Base-by-base conservation (phyloP, 2,797 vertebrate genomes). In the Labroides dimidiatus region DNA sequence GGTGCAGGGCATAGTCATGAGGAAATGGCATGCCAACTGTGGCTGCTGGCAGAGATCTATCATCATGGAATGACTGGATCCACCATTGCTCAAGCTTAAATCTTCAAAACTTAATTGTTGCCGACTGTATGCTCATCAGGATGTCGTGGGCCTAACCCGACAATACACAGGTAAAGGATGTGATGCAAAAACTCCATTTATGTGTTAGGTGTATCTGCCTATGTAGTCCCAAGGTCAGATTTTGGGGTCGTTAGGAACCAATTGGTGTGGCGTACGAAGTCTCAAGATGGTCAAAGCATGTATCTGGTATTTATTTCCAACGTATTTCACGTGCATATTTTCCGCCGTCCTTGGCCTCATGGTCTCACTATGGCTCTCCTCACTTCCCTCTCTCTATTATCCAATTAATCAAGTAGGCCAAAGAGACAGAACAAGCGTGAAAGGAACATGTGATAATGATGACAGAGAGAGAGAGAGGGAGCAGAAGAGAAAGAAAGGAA, bases 361-460 rank as follows among this genome's bases (percentile, higher is more conserved):
- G 63, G 23, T 74, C 56, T 65, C 76, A 65, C 49, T 39, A 64
- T 39, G 63, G 54, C 53, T 69, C 62, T 77, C 54, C 64, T 71
- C 73, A 33, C 75, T 66, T 72, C 69, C 65, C 64, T 75, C 54
- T 76, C 68, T 50, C 30, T 49, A 58, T 65, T 80, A 88, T 85
- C 78, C 77, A 84, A 86, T 88, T 88, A 91, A 81, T 84, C 81
- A 85, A 88, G 83, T 85, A 84, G 84, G 87, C 63, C 83, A 84
- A 62, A 79, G 72, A 59, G 74, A 69, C 69, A 56, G 51, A 75
- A 80, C 81, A 68, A 74, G 75, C 48, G 61, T 72, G 75, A 69
- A 56, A 64, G 56, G 41, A 53, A 59, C 75, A 77, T 2, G 44
- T 79, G 81, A 72, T 45, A 54, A 47, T 60, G 60, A 64, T 27